phyloP scores from a whole-genome alignment of 2,113 vertebrate species.

The Columbina picui region DNA sequence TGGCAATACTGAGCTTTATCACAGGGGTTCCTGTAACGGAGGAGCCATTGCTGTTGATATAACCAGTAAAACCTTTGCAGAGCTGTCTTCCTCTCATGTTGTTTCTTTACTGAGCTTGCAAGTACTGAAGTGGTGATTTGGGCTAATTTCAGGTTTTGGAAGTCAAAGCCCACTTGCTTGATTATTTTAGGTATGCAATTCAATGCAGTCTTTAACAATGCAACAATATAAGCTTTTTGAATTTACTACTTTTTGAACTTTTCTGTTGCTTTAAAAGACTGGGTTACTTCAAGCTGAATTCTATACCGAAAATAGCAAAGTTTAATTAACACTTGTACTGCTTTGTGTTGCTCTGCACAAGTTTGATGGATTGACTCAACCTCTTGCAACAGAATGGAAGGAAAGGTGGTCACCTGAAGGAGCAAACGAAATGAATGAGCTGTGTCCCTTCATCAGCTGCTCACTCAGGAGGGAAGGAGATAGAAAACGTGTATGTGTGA shows the following conservation, averaged over 20 bases:
- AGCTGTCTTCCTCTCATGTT: not conserved
- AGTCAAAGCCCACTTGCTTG: not conserved
- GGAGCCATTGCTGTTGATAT: not conserved
- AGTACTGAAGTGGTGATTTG: not conserved
- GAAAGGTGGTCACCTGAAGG: not conserved
- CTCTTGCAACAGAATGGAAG: not conserved
- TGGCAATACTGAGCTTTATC: not conserved
- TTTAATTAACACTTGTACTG: not conserved
- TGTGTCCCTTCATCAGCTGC: not conserved
- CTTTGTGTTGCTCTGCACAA: not conserved
- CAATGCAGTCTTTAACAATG: not conserved
- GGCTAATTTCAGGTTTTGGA: not conserved
- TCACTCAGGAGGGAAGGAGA: not conserved
- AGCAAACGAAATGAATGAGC: not conserved
- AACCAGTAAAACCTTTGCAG: not conserved
- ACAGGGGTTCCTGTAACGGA: not conserved
- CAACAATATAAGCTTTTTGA: not conserved
- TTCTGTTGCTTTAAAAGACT: not conserved
- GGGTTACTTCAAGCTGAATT: not conserved
- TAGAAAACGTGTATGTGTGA: not conserved
- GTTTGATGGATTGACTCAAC: not conserved
- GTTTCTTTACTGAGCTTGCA: not conserved
- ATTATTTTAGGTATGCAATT: not conserved
- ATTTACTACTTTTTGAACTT: not conserved
- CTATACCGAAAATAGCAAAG: not conserved